Evolutionary conservation across 2,797 vertebrate genomes (phyloP).

Genomic region (Dromococcyx pavoninus): DNA sequence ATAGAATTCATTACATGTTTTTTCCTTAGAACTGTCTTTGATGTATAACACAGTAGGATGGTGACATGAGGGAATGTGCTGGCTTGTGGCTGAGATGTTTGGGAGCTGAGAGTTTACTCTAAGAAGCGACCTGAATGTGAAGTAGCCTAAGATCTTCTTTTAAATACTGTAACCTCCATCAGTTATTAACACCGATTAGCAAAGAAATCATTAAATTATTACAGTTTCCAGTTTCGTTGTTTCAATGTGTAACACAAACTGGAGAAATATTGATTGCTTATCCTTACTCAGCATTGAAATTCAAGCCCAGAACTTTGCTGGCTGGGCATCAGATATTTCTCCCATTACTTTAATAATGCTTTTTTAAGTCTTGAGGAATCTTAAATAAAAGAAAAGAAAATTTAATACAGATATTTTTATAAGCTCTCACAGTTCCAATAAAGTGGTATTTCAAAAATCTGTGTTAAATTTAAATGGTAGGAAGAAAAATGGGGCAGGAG

Average conservation of each 20-base stretch:
- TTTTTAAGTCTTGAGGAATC: not conserved
- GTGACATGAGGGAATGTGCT: not conserved
- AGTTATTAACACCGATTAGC: not conserved
- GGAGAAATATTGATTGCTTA: not conserved
- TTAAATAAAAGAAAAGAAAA: slow-evolving; percentile 28
- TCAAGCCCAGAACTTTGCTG: not conserved
- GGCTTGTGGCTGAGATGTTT: not conserved
- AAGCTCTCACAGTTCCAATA: not conserved
- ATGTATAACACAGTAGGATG: not conserved
- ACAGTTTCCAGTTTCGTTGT: not conserved
- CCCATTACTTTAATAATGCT: not conserved
- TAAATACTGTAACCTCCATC: not conserved
- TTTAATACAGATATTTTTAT: not conserved
- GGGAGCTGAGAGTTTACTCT: not conserved
- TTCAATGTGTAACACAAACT: not conserved
- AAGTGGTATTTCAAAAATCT: not conserved
- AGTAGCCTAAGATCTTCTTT: not conserved
- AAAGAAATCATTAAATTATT: not conserved
- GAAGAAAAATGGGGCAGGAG: not conserved
- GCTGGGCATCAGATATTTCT: not conserved
- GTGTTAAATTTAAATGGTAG: not conserved
- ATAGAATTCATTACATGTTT: not conserved
- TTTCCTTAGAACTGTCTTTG: slow-evolving; percentile 6
- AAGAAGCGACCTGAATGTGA: not conserved
- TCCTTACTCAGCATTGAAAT: not conserved